These are phyloP conservation scores for Lycaena phlaeas DNA, from an alignment of 2,888 invertebrate species.

Conservation along the genomic window DNA sequence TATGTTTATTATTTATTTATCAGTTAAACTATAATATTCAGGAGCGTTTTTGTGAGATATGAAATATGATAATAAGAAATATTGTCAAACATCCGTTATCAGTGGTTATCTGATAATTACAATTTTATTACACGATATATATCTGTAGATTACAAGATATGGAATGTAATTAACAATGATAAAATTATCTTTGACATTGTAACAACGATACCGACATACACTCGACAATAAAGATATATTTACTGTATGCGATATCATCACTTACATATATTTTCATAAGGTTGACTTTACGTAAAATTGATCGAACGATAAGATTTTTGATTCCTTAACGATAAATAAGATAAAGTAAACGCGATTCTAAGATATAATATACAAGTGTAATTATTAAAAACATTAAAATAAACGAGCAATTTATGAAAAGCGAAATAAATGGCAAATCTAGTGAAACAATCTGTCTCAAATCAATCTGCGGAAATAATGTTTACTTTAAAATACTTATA, in stretches of 20 bases:
- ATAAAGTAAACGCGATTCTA: background rate
- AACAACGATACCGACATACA: constrained; percentile 10
- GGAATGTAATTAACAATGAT: constrained; percentile 34
- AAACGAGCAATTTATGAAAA: no score
- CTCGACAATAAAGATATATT: background rate
- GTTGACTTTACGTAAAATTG: background rate
- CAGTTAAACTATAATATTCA: no score
- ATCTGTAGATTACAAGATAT: constrained; percentile 37
- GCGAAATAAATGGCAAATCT: no score
- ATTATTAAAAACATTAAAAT: background rate
- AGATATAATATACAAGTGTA: constrained; percentile 1
- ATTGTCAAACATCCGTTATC: constrained; percentile 10
- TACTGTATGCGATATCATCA: no score
- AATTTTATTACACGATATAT: constrained; percentile 24
- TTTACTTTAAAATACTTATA: no score
- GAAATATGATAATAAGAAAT: background rate
- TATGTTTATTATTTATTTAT: no score
- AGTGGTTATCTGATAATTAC: constrained; percentile 19
- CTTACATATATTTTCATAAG: no score
- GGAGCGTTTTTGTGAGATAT: no score
- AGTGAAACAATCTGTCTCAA: no score
- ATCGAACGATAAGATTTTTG: constrained; percentile 4
- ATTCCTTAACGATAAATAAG: background rate
- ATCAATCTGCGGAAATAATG: no score
- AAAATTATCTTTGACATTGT: constrained; percentile 24